Base-by-base conservation (phyloP, 2,113 vertebrate species). In the Pelecanus crispus region DNA sequence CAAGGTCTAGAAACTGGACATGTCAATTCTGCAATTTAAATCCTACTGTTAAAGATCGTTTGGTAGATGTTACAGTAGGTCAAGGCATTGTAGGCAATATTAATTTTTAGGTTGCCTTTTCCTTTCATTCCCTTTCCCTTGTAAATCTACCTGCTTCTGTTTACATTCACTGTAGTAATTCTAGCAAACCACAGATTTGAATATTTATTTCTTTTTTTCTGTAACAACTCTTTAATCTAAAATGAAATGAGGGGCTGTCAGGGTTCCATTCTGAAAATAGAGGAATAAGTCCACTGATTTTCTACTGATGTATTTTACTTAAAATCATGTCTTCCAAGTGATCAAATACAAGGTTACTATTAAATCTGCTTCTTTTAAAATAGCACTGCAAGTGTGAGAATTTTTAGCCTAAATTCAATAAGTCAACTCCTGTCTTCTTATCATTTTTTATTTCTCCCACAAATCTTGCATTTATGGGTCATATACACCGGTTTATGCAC, bases 11-110 rank as follows among this genome's bases (percentile, higher is more conserved):
- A 92, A 90, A 95, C 87, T 9, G 74, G 80, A 73, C 92, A 93
- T 92, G 91, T 94, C 90, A 91, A 14, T 90, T 97, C 95, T 95
- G 91, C 88, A 96, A 92, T 96, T 97, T 94, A 97, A 97, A 97
- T 90, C 81, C 81, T 66, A 70, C 82, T 87, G 87, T 92, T 96
- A 95, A 96, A 92, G 47, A 83, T 15, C 32, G 67, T 75, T 87
- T 89, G 67, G 68, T 89, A 55, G 73, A 66, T 86, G 88, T 89
- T 91, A 87, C 29, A n/a, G 67, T 52, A 83, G 91, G 92, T 86
- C 78, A 94, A 88, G 42, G 53, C 47, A 79, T 68, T 79, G 62
- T 66, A 71, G 47, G 38, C 24, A 73, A 86, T 88, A 67, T 44
- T 93, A 92, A 86, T 81, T 95, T 95, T 92, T 61, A 82, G 63